Percentiles rank a stretch among this genome's conserved stretches.
These are phyloP conservation scores for Nematostella vectensis DNA, from an alignment of 92 coral and sea anemone genomes.

Conservation along the genomic window DNA sequence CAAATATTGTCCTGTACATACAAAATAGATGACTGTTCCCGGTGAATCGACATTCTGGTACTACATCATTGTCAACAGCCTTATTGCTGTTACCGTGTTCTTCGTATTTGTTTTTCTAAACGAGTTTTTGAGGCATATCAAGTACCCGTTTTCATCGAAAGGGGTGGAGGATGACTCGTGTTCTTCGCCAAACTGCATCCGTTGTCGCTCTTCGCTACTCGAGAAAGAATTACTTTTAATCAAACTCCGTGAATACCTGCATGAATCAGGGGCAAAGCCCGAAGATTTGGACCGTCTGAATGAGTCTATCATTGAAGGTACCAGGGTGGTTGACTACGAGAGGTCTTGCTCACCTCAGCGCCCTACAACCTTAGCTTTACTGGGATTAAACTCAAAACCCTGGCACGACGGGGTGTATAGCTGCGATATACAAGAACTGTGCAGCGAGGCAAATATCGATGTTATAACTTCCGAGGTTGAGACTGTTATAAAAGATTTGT, in stretches of 20 bases:
- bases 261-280: conserved; percentile 5
- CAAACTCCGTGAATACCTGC: conserved; percentile 37
- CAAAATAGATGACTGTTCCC: conserved; percentile 3
- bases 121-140: conserved; percentile 24
- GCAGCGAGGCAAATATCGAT: conserved; percentile 18
- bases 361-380: conserved; percentile 63
- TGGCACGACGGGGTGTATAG: conserved; percentile 36
- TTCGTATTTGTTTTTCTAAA: conserved; percentile 12
- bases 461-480: conserved; percentile 47
- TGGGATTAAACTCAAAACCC: conserved; percentile 34
- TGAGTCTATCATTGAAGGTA: conserved; percentile 17
- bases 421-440: conserved; percentile 15
- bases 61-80: conserved; percentile 24
- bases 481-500: conserved; percentile 12
- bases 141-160: not conserved
- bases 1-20: no score
- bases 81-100: conserved; percentile 40
- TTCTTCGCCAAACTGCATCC: conserved; percentile 43
- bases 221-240: conserved; percentile 17
- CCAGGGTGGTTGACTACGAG: conserved; percentile 1
- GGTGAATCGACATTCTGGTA: conserved; percentile 16
- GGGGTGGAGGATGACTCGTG: conserved; percentile 16
- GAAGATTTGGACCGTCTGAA: conserved; percentile 31
- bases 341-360: conserved; percentile 32
- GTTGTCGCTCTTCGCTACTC: conserved; percentile 29